Percentiles rank a stretch among this genome's conserved stretches.
Evolutionary conservation across 2,888 invertebrate genomes (phyloP).

Genomic region (Pollenia griseotomentosa): DNA sequence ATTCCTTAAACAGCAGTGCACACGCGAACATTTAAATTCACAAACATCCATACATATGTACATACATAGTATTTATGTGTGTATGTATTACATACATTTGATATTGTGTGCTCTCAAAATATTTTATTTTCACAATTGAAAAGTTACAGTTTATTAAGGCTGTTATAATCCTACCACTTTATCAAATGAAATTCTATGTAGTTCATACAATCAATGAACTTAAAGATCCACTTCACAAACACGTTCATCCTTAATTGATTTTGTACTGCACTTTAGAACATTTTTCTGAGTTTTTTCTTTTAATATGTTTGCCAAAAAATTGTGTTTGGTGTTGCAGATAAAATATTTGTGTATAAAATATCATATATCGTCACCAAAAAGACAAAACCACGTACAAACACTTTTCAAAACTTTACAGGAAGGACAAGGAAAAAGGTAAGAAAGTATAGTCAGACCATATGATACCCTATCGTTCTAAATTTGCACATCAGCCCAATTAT

Average conservation of each 20-base stretch:
- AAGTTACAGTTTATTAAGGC: slow-evolving; percentile 35
- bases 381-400: too few relatives aligned
- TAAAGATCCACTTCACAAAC: slow-evolving; percentile 16
- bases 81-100: background rate
- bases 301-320: slow-evolving; percentile 45
- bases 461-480: too few relatives aligned
- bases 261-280: slow-evolving; percentile 38
- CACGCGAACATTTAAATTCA: background rate
- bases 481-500: too few relatives aligned
- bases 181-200: slow-evolving; percentile 33
- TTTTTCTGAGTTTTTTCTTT: background rate
- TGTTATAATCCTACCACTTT: slow-evolving; percentile 44
- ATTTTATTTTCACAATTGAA: slow-evolving; percentile 14
- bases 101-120: background rate
- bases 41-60: too few relatives aligned
- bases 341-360: slow-evolving; percentile 7
- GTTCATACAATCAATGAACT: slow-evolving; percentile 44
- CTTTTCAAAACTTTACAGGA: too few relatives aligned
- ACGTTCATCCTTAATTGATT: slow-evolving; percentile 42
- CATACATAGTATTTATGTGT: too few relatives aligned
- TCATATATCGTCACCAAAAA: background rate
- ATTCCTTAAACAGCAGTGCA: background rate
- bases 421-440: too few relatives aligned
- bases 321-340: slow-evolving; percentile 24
- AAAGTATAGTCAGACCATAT: too few relatives aligned